Evolutionary conservation across 2,113 vertebrate genomes (phyloP), one percentile per base, ranked within the genome.

Genomic region (Podarcis raffonei): DNA sequence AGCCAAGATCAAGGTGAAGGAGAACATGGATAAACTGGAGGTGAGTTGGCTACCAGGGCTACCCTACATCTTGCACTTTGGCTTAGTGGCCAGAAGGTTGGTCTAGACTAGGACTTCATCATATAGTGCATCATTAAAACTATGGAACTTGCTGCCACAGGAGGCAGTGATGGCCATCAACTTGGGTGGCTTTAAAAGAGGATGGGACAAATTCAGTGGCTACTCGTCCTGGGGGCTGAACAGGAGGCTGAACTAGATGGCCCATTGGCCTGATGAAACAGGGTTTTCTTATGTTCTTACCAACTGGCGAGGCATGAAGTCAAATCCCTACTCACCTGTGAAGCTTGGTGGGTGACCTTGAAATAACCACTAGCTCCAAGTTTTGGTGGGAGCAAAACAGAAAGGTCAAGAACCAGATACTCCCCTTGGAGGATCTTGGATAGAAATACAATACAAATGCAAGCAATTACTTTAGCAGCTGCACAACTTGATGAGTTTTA

Each of bases 1-100:
- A 0, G 98, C 98, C 88, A 98, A 98, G 95, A 97, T 99, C 94
- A 96, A 95, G 92, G 97, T 99, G 88, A 96, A 94, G 82, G 98
- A 99, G 92, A 98, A 94, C 93, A 88, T 99, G 0, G 97, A 98
- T 30, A 93, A 95, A 37, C 95, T 99, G 93, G 97, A 97, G 97
- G 98, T 99, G 89, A 95, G 96, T 92, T 68, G 59, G 27, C 53
- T 62, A 22, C 6, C 12, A 22, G 37, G 32, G 48, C 25, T 80
- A 9, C 13, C 23, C 3, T 37, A 37, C 59, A 53, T 53, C 32
- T 12, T 22, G 9, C 7, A 42, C 6, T n/a, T 25, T 20, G 57
- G 72, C 1, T 5, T 39, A 18, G 5, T 39, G 72, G 18, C 42
- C n/a, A 25, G 59, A 23, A 37, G 5, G 22, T 27, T 20, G 12